A percentile compares a stretch with the other conserved stretches of the same genome.
phyloP scores from a whole-genome alignment of 2,113 vertebrate species.

The Colaptes auratus region DNA sequence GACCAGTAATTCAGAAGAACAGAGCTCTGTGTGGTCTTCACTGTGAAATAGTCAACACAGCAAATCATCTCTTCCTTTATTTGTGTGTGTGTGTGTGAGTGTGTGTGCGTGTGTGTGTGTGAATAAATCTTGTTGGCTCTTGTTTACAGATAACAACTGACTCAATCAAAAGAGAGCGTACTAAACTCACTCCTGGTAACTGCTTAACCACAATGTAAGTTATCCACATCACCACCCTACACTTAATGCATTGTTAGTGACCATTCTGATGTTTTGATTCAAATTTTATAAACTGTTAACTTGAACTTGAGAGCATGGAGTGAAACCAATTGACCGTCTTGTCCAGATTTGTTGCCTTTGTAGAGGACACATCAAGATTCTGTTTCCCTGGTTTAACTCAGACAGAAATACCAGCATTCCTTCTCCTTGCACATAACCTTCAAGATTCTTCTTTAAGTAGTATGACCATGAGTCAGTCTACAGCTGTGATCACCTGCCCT shows the following conservation, averaged over 20 bases:
- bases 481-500: neutral
- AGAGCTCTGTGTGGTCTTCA: neutral
- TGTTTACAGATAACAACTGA: neutral
- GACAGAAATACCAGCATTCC: neutral
- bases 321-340: neutral
- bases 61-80: neutral
- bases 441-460: conserved; percentile 25
- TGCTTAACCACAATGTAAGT: neutral
- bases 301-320: neutral
- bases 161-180: neutral
- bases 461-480: conserved; percentile 1
- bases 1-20: neutral
- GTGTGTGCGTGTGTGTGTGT: too few relatives aligned
- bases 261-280: neutral
- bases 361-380: neutral
- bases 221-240: neutral
- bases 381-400: conserved; percentile 17
- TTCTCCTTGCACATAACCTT: neutral
- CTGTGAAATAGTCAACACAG: neutral
- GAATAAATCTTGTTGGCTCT: neutral
- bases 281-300: neutral
- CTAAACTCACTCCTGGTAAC: neutral
- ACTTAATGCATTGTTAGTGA: neutral
- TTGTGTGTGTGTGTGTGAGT: too few relatives aligned
- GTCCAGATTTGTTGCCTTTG: neutral